Evolutionary conservation across 2,113 vertebrate species (phyloP), one percentile per base, ranked within the genome.

Genomic region (Petromus typicus): DNA sequence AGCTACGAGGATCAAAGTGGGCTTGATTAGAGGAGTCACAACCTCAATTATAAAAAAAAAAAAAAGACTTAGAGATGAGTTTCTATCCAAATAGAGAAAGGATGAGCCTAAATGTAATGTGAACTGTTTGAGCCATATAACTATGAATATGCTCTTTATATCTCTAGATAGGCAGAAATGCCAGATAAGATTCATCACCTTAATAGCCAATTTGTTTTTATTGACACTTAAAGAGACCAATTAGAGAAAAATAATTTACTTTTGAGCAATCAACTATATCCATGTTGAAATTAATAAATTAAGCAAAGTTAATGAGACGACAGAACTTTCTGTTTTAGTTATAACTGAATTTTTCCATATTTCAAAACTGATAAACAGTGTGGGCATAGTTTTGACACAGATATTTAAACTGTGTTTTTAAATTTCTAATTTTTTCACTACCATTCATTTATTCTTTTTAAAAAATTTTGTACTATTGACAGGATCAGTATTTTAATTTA

Each of bases 191-290:
- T 89, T 64, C 75, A 89, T 86, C 66, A 45, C 59, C 64, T 48
- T 56, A 67, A 56, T 63, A 23, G 85, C 56, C 54, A 66, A 73
- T 96, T 93, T 93, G 43, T 59, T 95, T 95, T 93, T 79, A 93
- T 61, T 82, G 54, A 89, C 8, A 59, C 22, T 32, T 83, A 40
- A n/a, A 73, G 30, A 79, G 22, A 78, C 13, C 66, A 91, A 78
- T 78, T 86, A 89, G 69, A 78, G 43, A 51, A 92, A 93, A 93
- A 95, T 79, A 71, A 93, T 86, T 91, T 89, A 89, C 66, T 86
- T 61, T 61, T 89, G 34, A 92, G 75, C 45, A 78, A 32, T 67
- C 63, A 48, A 13, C 95, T 88, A 86, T 89, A 78, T 34, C 37
- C 14, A 69, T 43, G 67, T 90, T 86, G 54, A 95, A 78, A 45